Evolutionary conservation across 2,888 invertebrate species (phyloP), one percentile per base, ranked within the genome.

Genomic region (Scotopteryx bipunctaria): DNA sequence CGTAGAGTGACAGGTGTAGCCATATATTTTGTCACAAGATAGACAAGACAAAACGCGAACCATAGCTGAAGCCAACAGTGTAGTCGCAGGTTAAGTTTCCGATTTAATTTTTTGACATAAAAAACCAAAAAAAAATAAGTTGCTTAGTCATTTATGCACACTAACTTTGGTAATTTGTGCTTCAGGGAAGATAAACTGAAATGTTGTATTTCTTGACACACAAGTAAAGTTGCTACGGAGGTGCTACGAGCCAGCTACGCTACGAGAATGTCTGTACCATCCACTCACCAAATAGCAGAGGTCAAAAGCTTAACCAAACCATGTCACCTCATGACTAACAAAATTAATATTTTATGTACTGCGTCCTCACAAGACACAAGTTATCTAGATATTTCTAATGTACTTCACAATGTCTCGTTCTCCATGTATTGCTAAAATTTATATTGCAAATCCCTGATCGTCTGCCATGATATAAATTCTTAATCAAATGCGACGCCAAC

Each of bases 401-500:
- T n/a, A n/a, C n/a, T n/a, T n/a, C n/a, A 36, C 11, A 19, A 36
- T 36, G 14, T 23, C 36, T 21, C 21, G 36, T 36, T 13, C 27
- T 25, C 9, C 9, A 25, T 23, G 25, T 27, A 23, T 41, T 29
- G 5, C n/a, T 4, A 27, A 41, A 19, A 27, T 15, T 3, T 5
- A 1, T 11, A 11, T 1, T 41, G 29, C 17, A 13, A 41, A 19
- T 41, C 29, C 29, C 40, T 23, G 15, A 8, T 27, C 19, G 15
- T 17, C 9, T 4, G 27, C 9, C 14, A 27, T 38, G 38, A 27
- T 38, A 38, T 38, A 38, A 38, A 38, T 38, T 16, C 5, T 29
- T 40, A 27, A 13, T 17, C n/a, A 16, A 21, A 29, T 13, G 32
- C 36, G 9, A 29, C 37, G 38, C 14, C 32, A 21, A 32, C 32